Evolutionary conservation across 2,113 vertebrate species (phyloP).

Genomic region (Empidonax traillii): DNA sequence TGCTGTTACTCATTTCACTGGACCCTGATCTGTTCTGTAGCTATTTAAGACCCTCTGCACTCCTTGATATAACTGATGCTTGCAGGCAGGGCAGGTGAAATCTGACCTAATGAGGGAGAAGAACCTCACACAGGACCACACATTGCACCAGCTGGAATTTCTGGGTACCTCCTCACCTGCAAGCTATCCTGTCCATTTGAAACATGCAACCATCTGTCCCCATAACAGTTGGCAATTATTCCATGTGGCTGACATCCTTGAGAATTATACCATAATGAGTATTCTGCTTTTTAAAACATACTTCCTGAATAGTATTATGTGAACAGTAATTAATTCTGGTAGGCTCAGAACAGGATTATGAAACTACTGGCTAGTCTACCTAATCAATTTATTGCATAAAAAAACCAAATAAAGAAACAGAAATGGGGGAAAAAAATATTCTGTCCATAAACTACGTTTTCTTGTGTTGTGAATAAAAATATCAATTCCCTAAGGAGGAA

Average conservation of each 20-base stretch:
- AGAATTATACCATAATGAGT: slow-evolving; percentile 40
- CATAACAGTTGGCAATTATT: neutral
- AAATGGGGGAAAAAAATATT: neutral
- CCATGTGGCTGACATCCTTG: neutral
- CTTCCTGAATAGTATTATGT: slow-evolving; percentile 52
- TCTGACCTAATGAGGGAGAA: neutral
- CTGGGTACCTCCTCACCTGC: neutral
- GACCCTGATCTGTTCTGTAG: neutral
- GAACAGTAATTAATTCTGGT: slow-evolving; percentile 61
- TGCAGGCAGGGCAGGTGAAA: neutral
- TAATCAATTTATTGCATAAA: slow-evolving; percentile 63
- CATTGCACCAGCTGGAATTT: neutral
- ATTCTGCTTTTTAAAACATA: slow-evolving; percentile 49
- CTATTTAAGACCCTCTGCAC: neutral
- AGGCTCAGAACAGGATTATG: slow-evolving; percentile 44
- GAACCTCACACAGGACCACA: neutral
- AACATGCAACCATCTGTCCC: neutral
- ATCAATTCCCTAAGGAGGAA: slow-evolving; percentile 36
- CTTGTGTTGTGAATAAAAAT: slow-evolving; percentile 48
- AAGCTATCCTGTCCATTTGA: neutral
- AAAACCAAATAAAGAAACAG: slow-evolving; percentile 46
- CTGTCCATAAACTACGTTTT: slow-evolving; percentile 15
- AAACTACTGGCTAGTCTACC: slow-evolving; percentile 43
- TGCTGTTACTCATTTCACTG: neutral
- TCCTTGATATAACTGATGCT: neutral